Base-by-base conservation (phyloP, 1,140 invertebrate genomes). In the Brachionus manjavacas region DNA sequence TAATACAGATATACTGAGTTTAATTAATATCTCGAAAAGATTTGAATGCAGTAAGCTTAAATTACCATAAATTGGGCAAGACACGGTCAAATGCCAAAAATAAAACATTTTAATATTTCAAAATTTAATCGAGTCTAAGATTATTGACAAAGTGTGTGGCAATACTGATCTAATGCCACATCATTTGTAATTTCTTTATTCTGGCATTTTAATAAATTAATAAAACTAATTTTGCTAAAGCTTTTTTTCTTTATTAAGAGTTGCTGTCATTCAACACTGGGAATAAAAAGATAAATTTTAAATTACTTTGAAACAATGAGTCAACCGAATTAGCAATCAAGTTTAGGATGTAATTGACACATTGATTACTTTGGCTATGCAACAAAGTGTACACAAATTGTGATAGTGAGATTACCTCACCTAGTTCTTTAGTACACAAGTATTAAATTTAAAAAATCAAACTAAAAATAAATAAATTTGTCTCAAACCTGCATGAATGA, bases 361-460 rank as follows among this genome's bases (percentile, higher is more conserved):
- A 64, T 3, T 43, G 52, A 39, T 31, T 41, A 46, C 79, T 64
- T 23, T 81, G 52, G 4, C 8, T 60, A 23, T 81, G 79, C 23
- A 81, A 16, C 6, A 81, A 25, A 20, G 79, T 81, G 39, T 43
- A 81, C 14, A 81, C 52, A 64, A 81, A 81, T 28, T 81, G 79
- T 8, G 79, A 81, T n/a, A 81, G 25, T 31, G 79, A 81, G 20
- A 81, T 81, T 46, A 81, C 79, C 66, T 81, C 79, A 4, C 79
- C 79, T 28, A 81, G 79, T 43, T 81, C 79, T 80, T 28, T 16
- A 14, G 39, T 49, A 35, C 7, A 6, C 31, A 35, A 35, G 31
- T 3, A 35, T 35, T 35, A 35, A 35, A 35, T 35, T 35, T 35
- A 6, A 0, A 25, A 49, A 79, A 25, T 6, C 7, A n/a, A 11